Evolutionary conservation across 2,888 invertebrate genomes (phyloP), one percentile per base, ranked within the genome.

Genomic region (Lampropteryx suffumata): DNA sequence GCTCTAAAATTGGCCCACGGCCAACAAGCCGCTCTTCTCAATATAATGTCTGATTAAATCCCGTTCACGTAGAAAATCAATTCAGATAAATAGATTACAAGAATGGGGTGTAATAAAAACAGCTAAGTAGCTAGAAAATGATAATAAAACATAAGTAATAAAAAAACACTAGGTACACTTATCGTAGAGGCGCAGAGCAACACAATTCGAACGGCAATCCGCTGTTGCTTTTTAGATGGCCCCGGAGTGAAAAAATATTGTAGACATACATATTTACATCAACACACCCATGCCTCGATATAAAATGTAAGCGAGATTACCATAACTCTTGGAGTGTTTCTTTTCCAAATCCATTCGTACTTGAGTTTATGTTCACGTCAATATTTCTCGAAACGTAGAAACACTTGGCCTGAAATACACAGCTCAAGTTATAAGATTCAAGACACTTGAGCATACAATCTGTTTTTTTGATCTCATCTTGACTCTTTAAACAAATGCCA

Each of bases 311-410:
- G 48, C 33, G 41, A 34, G 39, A 52, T 61, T 55, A 53, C 50
- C 46, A 48, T 54, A 49, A 62, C 55, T 57, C 45, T 41, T 35
- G 3, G 55, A 41, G 47, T 55, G 53, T 57, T 57, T 59, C 54
- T 45, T 52, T 55, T 47, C 44, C 26, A 50, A 56, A 61, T 56
- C 44, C 50, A 30, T 28, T 35, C 28, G 40, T 28, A 47, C 29
- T n/a, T 28, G n/a, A 35, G 35, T 36, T 53, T 42, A 42, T 49
- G 39, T 47, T 47, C 33, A 28, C 39, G 17, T 13, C 28, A 37
- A 37, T 32, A 32, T 37, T 30, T 30, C 30, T 13, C 30, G 36
- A 24, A 33, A 33, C 8, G 12, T 11, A 35, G 39, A 10, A 12
- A 29, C 29, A 3, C 17, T 30, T 8, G 12, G 29, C 10, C 10